Evolutionary conservation across 1,140 invertebrate species (phyloP), one percentile per base, ranked within the genome.

Genomic region (Saccostrea glomerata): DNA sequence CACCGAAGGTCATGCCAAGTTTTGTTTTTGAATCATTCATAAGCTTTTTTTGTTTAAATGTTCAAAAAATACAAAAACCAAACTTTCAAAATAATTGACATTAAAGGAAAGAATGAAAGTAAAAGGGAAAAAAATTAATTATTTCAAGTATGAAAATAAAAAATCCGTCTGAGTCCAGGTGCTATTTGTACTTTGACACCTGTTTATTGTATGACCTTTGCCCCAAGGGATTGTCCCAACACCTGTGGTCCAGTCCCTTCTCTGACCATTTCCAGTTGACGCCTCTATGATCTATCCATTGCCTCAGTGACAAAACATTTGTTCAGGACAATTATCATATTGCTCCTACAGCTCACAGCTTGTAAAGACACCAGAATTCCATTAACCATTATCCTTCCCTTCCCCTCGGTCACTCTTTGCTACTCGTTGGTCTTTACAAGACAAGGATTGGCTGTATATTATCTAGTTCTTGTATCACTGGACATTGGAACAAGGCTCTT

Each of bases 271-370:
- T 77, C 70, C 70, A 36, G 70, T 77, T 77, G 25, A 77, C 70
- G 25, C 70, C 70, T 77, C 25, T n/a, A n/a, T n/a, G n/a, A n/a
- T n/a, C n/a, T 36, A 15, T 36, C 70, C 70, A 77, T 36, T 77
- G 70, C 70, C 13, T 13, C 30, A 77, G 25, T 77, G 70, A 30
- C 12, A 36, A 77, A 77, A 77, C 70, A 77, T 77, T 77, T 77
- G 70, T 77, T 30, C 70, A 13, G 70, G 70, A 77, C 70, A 77
- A 77, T 77, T 30, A 77, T 36, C 23, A 77, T 66, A 66, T 77
- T 30, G 25, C 30, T 77, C 7, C 25, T 30, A 77, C 70, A 77
- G 70, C 30, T 36, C 70, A 77, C 7, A 36, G 70, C 7, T 36
- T 77, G 70, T 77, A 77, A 20, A 30, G 70, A 77, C 70, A 77